These are phyloP conservation scores for Picus viridis DNA, from an alignment of 2,797 vertebrate species.

Conservation along the genomic window DNA sequence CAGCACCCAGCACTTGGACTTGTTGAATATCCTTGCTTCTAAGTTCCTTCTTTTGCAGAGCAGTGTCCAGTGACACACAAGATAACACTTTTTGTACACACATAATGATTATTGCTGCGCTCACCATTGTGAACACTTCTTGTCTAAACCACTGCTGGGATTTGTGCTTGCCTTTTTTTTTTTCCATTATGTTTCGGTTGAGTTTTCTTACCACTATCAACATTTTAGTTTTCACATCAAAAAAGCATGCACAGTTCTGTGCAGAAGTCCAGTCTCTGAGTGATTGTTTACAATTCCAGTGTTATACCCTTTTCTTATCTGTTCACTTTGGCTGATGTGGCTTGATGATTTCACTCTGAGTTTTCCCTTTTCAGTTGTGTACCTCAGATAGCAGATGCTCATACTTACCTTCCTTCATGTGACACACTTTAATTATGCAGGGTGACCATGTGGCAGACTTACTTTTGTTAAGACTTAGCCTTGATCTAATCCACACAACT, in stretches of 20 bases:
- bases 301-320: slow-evolving; percentile 44
- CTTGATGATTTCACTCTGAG: slow-evolving; percentile 53
- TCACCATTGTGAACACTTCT: not conserved
- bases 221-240: not conserved
- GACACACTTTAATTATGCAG: slow-evolving; percentile 11
- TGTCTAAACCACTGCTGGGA: not conserved
- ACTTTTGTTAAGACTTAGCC: not conserved
- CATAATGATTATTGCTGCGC: not conserved
- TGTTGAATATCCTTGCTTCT: not conserved
- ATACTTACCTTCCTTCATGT: slow-evolving; percentile 17
- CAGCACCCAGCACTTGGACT: no score
- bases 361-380: slow-evolving; percentile 43
- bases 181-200: not conserved
- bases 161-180: not conserved
- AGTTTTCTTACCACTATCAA: not conserved
- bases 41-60: not conserved
- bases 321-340: slow-evolving; percentile 54
- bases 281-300: slow-evolving; percentile 30
- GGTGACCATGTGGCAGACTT: not conserved
- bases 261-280: not conserved
- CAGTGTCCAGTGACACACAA: not conserved
- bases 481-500: not conserved
- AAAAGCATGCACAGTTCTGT: not conserved
- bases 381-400: slow-evolving; percentile 50
- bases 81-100: not conserved